phyloP scores from a whole-genome alignment of 2,113 vertebrate genomes.

The Menidia beryllina region DNA sequence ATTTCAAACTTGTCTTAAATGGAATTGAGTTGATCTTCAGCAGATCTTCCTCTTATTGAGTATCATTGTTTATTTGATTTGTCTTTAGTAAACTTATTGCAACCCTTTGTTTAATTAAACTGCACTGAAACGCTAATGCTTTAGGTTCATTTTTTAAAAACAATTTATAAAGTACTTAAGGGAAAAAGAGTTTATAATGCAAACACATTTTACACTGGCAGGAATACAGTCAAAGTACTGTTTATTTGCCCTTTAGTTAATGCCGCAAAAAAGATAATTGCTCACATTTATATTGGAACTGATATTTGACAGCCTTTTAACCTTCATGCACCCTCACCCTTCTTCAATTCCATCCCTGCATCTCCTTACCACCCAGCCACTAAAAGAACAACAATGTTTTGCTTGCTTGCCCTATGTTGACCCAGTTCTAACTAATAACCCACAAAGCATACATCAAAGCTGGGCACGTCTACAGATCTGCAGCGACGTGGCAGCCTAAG shows the following conservation, averaged over 20 bases:
- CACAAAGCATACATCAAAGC: slow-evolving; percentile 82
- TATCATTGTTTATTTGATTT: no score
- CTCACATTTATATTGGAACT: slow-evolving; percentile 60
- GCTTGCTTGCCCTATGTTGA: slow-evolving; percentile 79
- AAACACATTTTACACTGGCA: background rate
- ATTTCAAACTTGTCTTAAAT: no score
- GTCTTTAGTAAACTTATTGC: no score
- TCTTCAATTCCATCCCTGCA: slow-evolving; percentile 8
- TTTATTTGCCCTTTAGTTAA: slow-evolving; percentile 64
- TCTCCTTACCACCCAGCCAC: slow-evolving; percentile 62
- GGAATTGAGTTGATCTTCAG: no score
- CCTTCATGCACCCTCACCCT: slow-evolving; percentile 32
- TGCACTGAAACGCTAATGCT: no score
- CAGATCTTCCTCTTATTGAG: no score
- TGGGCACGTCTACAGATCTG: slow-evolving; percentile 54
- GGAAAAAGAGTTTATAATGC: slow-evolving; percentile 10
- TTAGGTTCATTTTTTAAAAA: background rate
- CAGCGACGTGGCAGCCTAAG: slow-evolving; percentile 45
- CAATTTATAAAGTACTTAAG: background rate
- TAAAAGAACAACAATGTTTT: slow-evolving; percentile 64
- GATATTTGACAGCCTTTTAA: slow-evolving; percentile 73
- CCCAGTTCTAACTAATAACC: slow-evolving; percentile 82
- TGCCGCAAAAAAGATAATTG: slow-evolving; percentile 55
- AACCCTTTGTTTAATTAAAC: no score
- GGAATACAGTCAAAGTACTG: slow-evolving; percentile 19